These are phyloP conservation scores for Capromys pilorides DNA, from an alignment of 2,797 vertebrate genomes.

Conservation along the genomic window DNA sequence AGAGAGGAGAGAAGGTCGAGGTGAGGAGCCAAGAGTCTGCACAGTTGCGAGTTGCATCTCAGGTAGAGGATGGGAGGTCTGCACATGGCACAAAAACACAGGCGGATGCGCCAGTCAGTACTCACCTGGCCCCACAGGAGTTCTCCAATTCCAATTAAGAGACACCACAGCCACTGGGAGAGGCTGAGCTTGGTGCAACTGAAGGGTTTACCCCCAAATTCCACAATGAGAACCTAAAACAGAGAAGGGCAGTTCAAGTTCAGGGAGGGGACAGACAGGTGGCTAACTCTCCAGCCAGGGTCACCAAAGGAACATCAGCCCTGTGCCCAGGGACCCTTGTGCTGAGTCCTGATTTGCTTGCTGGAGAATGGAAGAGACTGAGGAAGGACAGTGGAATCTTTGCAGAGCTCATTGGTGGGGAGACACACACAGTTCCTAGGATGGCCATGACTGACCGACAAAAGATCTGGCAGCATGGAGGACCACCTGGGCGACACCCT, in stretches of 20 bases:
- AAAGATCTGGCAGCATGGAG: not conserved
- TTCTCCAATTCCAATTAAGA: slow-evolving; percentile 96
- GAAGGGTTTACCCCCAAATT: slow-evolving; percentile 97
- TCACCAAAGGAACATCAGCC: not conserved
- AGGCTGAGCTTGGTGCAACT: slow-evolving; percentile 94
- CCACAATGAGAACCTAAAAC: slow-evolving; percentile 94
- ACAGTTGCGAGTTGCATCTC: rapidly evolving
- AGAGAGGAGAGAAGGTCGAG: not conserved
- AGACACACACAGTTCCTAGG: not conserved
- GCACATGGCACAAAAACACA: rapidly evolving
- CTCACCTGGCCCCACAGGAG: slow-evolving; percentile 98
- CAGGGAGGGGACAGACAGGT: rapidly evolving
- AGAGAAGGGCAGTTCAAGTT: slow-evolving; percentile 49
- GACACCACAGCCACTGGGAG: slow-evolving; percentile 98
- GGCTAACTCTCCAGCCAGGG: not conserved
- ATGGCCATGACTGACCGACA: not conserved
- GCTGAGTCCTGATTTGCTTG: not conserved
- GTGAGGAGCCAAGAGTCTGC: not conserved
- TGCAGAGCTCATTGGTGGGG: not conserved
- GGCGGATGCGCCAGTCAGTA: rapidly evolving
- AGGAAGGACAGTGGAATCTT: not conserved
- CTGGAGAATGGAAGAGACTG: not conserved
- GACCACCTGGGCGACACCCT: no score
- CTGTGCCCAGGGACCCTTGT: not conserved
- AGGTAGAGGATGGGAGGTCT: not conserved